Percentiles rank a stretch among this genome's conserved stretches.
These are phyloP conservation scores for Nasonia giraulti DNA, from an alignment of 1,140 invertebrate genomes.

Conservation along the genomic window DNA sequence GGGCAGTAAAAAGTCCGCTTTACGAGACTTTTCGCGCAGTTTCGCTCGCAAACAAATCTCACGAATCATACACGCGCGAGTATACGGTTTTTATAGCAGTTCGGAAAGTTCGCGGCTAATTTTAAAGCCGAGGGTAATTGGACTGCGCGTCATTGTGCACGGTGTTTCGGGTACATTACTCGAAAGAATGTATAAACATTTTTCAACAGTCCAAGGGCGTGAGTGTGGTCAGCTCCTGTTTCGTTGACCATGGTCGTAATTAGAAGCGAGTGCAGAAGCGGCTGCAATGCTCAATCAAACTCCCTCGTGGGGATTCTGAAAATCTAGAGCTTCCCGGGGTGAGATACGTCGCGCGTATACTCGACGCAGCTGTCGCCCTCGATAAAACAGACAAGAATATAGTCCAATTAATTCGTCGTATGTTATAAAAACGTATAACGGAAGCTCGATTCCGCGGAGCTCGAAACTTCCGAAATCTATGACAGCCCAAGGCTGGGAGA, in stretches of 20 bases:
- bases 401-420: not conserved
- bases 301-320: not conserved
- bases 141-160: no score
- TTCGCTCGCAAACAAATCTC: not conserved
- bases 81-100: not conserved
- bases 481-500: not conserved
- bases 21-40: slow-evolving; percentile 7
- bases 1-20: not conserved
- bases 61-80: not conserved
- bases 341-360: not conserved
- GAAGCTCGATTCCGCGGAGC: not conserved
- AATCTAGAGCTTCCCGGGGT: not conserved
- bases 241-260: not conserved
- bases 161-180: no score
- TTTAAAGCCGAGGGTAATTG: no score
- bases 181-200: no score
- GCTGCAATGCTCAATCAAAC: not conserved
- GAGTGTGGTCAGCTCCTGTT: not conserved
- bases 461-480: not conserved
- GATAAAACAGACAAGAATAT: not conserved
- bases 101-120: not conserved
- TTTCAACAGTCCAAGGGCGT: no score
- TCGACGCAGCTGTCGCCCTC: not conserved
- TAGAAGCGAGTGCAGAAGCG: not conserved
- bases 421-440: not conserved